Conservation (phyloP, 2,797 vertebrate species). For the Ceryle rudis region DNA sequence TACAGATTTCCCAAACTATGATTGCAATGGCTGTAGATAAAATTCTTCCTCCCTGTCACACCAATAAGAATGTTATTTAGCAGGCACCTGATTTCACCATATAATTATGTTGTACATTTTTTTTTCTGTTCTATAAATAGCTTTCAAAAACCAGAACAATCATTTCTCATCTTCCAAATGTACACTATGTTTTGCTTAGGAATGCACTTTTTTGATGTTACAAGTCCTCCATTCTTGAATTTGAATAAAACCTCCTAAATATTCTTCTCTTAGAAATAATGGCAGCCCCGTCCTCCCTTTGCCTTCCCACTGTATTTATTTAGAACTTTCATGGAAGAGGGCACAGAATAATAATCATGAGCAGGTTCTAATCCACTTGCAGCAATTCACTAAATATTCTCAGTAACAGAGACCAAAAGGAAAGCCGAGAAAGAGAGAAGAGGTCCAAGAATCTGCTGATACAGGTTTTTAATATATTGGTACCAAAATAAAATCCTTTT, state of each 20-base stretch:
- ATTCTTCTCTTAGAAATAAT: not conserved
- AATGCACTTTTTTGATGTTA: constrained; percentile 3
- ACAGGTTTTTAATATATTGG: not conserved
- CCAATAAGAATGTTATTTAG: constrained; percentile 43
- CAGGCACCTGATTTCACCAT: constrained; percentile 45
- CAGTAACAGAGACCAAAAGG: constrained; percentile 29
- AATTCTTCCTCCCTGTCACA: constrained; percentile 55
- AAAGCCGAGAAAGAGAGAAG: not conserved
- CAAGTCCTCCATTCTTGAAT: constrained; percentile 20
- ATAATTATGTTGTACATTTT: not conserved
- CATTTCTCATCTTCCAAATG: constrained; percentile 40
- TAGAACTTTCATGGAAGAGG: not conserved
- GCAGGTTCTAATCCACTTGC: constrained; percentile 30
- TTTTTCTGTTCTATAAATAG: constrained; percentile 29
- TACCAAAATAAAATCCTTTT: constrained; percentile 43
- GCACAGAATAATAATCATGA: not conserved
- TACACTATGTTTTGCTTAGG: constrained; percentile 14
- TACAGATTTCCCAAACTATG: constrained; percentile 36
- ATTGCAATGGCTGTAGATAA: constrained; percentile 33
- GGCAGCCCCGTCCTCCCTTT: not conserved
- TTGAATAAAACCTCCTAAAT: constrained; percentile 21
- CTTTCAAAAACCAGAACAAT: constrained; percentile 40
- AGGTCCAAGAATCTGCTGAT: not conserved
- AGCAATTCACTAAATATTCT: constrained; percentile 40
- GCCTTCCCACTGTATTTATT: not conserved